Percentiles rank a stretch among this genome's conserved stretches.
phyloP scores from a whole-genome alignment of 2,797 vertebrate genomes.

The Heterohyrax brucei region DNA sequence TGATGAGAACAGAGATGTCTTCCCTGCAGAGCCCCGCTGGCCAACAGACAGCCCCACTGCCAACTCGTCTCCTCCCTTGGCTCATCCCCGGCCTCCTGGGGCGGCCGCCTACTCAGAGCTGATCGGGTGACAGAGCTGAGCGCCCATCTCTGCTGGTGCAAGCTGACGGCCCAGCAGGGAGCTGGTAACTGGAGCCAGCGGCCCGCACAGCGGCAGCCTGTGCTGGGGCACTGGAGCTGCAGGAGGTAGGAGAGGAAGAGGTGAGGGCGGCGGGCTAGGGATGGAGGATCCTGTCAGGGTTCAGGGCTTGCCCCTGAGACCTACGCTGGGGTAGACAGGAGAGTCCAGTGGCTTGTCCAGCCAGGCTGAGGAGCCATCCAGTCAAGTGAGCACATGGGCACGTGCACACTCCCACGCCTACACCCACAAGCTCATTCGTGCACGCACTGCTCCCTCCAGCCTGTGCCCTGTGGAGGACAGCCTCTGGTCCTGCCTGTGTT shows the following conservation, averaged over 20 bases:
- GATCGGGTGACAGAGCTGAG: constrained; percentile 73
- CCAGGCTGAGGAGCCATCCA: not conserved
- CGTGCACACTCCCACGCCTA: not conserved
- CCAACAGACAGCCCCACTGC: not conserved
- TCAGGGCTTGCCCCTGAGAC: not conserved
- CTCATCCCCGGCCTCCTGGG: constrained; percentile 62
- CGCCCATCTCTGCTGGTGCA: constrained; percentile 22
- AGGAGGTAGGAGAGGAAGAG: constrained; percentile 67
- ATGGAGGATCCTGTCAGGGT: not conserved
- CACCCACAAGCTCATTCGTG: not conserved
- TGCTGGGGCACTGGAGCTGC: not conserved
- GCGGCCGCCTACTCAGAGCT: not conserved
- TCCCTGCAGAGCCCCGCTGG: constrained; percentile 38
- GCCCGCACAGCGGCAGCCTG: constrained; percentile 4
- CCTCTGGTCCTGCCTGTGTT: not conserved
- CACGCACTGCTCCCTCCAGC: not conserved
- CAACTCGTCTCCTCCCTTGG: constrained; percentile 71
- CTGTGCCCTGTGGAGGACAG: not conserved
- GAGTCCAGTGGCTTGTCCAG: not conserved
- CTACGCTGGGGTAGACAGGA: not conserved
- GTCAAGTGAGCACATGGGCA: no score
- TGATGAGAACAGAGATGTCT: not conserved
- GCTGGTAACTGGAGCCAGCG: constrained; percentile 70
- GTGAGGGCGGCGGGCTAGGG: not conserved
- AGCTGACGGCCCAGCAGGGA: constrained; percentile 53